These are phyloP conservation scores for Sporophila hypoxantha DNA, from an alignment of 2,113 vertebrate species.

Conservation along the genomic window DNA sequence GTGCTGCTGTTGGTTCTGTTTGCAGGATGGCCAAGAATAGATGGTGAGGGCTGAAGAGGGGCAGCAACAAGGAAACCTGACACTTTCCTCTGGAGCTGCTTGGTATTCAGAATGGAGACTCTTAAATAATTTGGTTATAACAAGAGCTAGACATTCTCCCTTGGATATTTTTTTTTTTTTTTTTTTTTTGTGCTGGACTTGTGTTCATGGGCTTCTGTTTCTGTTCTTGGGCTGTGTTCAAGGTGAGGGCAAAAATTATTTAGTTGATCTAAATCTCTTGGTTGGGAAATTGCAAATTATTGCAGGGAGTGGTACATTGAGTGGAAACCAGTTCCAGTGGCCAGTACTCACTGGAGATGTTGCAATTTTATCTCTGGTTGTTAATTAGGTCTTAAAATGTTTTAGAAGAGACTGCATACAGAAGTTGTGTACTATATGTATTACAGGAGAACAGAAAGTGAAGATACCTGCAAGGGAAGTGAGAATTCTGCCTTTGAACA, in stretches of 20 bases:
- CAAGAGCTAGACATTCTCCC: neutral
- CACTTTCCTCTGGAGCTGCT: neutral
- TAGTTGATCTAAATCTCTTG: neutral
- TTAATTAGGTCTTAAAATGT: neutral
- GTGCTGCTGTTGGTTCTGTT: neutral
- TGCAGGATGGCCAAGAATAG: neutral
- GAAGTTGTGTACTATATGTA: rapidly evolving
- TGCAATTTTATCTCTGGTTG: neutral
- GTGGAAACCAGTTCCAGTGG: neutral
- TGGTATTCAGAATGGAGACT: neutral
- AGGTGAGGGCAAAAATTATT: neutral
- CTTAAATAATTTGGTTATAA: neutral
- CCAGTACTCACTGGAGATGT: neutral
- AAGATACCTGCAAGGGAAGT: neutral
- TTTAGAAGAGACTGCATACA: neutral
- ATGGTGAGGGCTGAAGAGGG: neutral
- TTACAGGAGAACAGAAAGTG: neutral
- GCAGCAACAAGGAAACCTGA: neutral
- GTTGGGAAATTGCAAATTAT: neutral
- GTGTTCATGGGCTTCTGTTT: neutral
- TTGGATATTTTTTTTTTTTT: neutral
- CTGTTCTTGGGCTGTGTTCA: neutral
- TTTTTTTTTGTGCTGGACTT: neutral
- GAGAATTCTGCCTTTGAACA: neutral
- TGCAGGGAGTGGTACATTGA: neutral